Evolutionary conservation across 2,113 vertebrate species (phyloP).

Genomic region (Solea senegalensis): DNA sequence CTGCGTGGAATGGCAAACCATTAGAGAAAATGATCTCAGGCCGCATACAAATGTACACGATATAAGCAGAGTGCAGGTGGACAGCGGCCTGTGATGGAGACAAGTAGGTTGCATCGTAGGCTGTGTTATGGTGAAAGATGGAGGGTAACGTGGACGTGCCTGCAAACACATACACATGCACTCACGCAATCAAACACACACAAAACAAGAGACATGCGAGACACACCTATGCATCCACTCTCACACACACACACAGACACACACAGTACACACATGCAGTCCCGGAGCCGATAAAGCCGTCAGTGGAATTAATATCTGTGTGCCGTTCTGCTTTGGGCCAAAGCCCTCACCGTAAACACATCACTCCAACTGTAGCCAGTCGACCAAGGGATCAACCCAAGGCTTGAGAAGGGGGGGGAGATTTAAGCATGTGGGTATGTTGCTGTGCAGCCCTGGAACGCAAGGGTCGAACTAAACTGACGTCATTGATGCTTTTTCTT

Average conservation of each 20-base stretch:
- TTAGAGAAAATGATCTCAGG: constrained; percentile 66
- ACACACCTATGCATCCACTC: constrained; percentile 23
- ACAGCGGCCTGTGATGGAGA: constrained; percentile 64
- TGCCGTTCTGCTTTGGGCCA: constrained; percentile 49
- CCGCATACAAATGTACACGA: constrained; percentile 65
- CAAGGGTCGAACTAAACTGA: background rate
- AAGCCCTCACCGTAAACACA: constrained; percentile 64
- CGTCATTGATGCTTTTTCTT: background rate
- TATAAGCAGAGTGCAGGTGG: constrained; percentile 62
- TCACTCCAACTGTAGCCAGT: constrained; percentile 60
- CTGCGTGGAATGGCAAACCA: constrained; percentile 59
- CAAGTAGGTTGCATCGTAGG: constrained; percentile 44
- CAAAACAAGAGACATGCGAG: constrained; percentile 15
- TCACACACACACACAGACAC: background rate
- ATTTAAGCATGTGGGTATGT: constrained; percentile 21
- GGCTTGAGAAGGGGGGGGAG: constrained; percentile 19
- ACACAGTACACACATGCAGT: constrained; percentile 37
- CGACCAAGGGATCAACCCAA: constrained; percentile 46
- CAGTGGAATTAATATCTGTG: constrained; percentile 66
- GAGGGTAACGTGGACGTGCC: constrained; percentile 32
- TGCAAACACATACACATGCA: constrained; percentile 6
- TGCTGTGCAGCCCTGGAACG: constrained; percentile 29
- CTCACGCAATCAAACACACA: background rate
- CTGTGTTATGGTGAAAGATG: constrained; percentile 42
- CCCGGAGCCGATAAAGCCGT: constrained; percentile 64